phyloP scores from a whole-genome alignment of 2,797 vertebrate species.

The Lagodon rhomboides region DNA sequence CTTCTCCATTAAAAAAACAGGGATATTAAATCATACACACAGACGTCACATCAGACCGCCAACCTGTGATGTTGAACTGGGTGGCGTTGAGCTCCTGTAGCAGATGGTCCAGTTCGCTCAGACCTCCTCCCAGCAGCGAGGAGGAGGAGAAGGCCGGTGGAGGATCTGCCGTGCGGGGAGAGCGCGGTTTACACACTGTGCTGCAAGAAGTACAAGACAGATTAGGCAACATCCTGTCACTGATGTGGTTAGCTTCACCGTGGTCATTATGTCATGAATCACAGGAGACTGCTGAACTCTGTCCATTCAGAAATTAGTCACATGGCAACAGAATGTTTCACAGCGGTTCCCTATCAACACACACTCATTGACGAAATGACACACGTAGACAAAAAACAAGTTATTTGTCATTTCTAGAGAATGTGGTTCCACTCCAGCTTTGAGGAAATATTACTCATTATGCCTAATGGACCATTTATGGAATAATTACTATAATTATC shows the following conservation, averaged over 20 bases:
- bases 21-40: not conserved
- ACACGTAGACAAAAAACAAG: not conserved
- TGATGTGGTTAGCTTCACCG: not conserved
- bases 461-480: too few relatives aligned
- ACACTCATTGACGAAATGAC: not conserved
- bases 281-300: not conserved
- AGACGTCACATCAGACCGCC: not conserved
- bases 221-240: slow-evolving; percentile 14
- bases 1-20: not conserved
- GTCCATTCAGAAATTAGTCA: slow-evolving; percentile 23
- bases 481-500: too few relatives aligned
- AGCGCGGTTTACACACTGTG: slow-evolving; percentile 92
- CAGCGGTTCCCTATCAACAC: not conserved
- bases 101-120: slow-evolving; percentile 93
- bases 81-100: slow-evolving; percentile 94
- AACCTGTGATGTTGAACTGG: slow-evolving; percentile 95
- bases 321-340: not conserved
- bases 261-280: slow-evolving; percentile 12
- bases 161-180: slow-evolving; percentile 84
- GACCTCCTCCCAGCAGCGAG: slow-evolving; percentile 90
- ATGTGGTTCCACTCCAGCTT: not conserved
- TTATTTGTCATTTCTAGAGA: not conserved
- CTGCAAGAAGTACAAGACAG: slow-evolving; percentile 71
- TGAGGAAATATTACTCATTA: not conserved
- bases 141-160: slow-evolving; percentile 88